Evolutionary conservation across 2,888 invertebrate genomes (phyloP), one percentile per base, ranked within the genome.

Genomic region (Macrostomum cliftonense): DNA sequence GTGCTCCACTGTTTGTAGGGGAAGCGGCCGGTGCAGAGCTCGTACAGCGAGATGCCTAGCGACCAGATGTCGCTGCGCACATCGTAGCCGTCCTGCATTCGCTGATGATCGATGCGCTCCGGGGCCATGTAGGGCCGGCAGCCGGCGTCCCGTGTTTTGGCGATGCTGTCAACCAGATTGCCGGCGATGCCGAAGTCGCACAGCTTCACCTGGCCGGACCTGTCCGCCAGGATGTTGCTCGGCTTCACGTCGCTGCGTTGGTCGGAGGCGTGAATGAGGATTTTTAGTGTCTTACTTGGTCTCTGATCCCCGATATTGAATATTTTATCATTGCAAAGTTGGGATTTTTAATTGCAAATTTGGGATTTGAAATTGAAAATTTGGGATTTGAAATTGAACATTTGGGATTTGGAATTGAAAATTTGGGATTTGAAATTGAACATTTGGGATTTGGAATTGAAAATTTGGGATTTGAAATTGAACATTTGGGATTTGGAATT

Each of bases 121-220:
- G 74, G 74, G 28, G 95, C 93, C 97, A 97, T 97, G 63, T 97
- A 97, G 1, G 95, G 95, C 62, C 93, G 76, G 71, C 95, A 97
- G 1, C 97, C 97, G 54, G 93, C 95, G 73, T 97, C 95, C 55
- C 91, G 79, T 17, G 93, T 93, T 66, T 85, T 82, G n/a, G 95
- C 95, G 65, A 97, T 95, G 12, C 87, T 93, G 72, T 97, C 95
- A 37, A 95, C 91, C 58, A 97, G 75, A 65, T 95, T 91, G 1
- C 95, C 95, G 56, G 91, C 91, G 69, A 97, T 97, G 55, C 97
- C 97, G 74, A 97, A 97, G 76, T 97, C 95, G 76, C 97, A 97
- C 47, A 97, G 73, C 73, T 97, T 97, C 60, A 97, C 93, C 67
- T 86, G 85, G 46, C 91, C 95, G 59, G 82, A 78, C 63, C 83